Conservation (phyloP, 1,140 invertebrate species). For the Hormaphis cornu region DNA sequence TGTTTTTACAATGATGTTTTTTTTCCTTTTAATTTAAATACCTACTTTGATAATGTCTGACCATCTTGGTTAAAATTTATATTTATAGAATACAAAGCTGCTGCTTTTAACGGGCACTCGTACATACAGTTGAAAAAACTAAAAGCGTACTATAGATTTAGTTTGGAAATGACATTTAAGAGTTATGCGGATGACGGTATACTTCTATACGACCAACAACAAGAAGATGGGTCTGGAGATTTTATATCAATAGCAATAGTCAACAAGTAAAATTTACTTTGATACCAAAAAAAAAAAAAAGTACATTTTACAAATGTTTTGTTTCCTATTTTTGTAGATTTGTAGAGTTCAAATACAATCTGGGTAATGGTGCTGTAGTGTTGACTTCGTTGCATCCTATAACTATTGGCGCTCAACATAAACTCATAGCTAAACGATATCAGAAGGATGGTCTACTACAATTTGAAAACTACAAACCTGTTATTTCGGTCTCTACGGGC, state of each 20-base stretch:
- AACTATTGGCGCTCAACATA: slow-evolving; percentile 63
- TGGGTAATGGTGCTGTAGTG: slow-evolving; percentile 72
- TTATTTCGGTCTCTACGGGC: slow-evolving; percentile 68
- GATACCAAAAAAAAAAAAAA: background rate
- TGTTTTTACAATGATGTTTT: too few relatives aligned
- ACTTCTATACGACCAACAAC: slow-evolving; percentile 80
- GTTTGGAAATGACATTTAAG: slow-evolving; percentile 80
- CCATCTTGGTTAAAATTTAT: too few relatives aligned
- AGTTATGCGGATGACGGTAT: slow-evolving; percentile 78
- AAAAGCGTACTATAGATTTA: slow-evolving; percentile 76
- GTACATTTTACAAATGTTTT: background rate
- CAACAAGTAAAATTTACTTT: slow-evolving; percentile 58
- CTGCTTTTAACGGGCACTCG: slow-evolving; percentile 39
- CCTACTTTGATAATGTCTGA: too few relatives aligned
- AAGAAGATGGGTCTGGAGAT: slow-evolving; percentile 72
- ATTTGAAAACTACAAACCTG: slow-evolving; percentile 68
- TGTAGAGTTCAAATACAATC: slow-evolving; percentile 65
- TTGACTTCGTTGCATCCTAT: slow-evolving; percentile 66
- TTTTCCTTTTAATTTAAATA: too few relatives aligned
- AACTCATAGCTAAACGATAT: slow-evolving; percentile 70
- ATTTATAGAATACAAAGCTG: slow-evolving; percentile 36
- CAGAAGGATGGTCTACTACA: slow-evolving; percentile 75
- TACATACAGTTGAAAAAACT: slow-evolving; percentile 58
- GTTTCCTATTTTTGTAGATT: slow-evolving; percentile 42
- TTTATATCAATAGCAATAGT: slow-evolving; percentile 79